Evolutionary conservation across 2,797 vertebrate genomes (phyloP), one percentile per base, ranked within the genome.

Genomic region (Gymnoscopelus microlampas): DNA sequence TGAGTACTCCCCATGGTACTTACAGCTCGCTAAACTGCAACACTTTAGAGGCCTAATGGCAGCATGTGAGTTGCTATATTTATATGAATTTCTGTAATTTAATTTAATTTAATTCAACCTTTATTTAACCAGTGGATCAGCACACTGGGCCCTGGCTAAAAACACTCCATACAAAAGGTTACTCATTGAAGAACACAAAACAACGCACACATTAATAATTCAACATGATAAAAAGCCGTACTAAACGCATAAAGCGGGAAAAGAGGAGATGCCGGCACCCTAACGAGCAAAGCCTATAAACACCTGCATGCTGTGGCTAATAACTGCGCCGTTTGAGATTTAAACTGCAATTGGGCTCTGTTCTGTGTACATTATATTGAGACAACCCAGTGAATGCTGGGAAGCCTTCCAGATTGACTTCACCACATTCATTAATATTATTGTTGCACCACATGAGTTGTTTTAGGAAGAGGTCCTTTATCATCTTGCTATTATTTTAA

Each of bases 121-220:
- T 78, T 77, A 32, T 61, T 79, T 60, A 60, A 14, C 11, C 50
- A 51, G 50, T 13, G 50, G 12, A 66, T 50, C 60, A 47, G 14
- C n/a, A 15, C 39, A 56, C 24, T 29, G 55, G 10, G 5, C 26
- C 10, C 55, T 32, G 29, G 7, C 57, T 26, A 32, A 50, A 51
- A 12, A 3, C 0, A 35, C 50, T 2, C 24, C 56, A 49, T 54
- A 47, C 32, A 39, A 85, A 74, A 80, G 70, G 63, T 70, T 68
- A 67, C 55, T 19, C 77, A 74, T 76, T 79, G 73, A 78, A 73
- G 59, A 70, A 61, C 67, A 50, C 76, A 63, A 66, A 83, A 73
- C 58, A 80, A 73, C 61, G 78, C 60, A 24, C 7, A 49, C 49
- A 65, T 86, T 75, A 68, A 86, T 86, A 70, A 82, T 83, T 80